phyloP scores from a whole-genome alignment of 2,797 vertebrate species.

The Poliocrania exsul region DNA sequence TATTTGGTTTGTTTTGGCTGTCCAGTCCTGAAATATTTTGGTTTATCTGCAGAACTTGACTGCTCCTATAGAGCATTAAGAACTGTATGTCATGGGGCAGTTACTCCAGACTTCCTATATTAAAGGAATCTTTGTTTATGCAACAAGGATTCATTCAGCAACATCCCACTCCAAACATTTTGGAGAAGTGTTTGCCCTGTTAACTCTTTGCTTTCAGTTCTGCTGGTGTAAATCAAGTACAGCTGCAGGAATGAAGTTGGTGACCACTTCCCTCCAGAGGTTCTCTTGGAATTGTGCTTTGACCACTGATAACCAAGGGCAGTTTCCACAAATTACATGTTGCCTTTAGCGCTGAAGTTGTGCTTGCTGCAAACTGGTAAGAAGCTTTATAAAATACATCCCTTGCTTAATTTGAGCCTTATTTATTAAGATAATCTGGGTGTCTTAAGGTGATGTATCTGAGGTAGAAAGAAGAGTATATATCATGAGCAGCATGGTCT shows the following conservation, averaged over 20 bases:
- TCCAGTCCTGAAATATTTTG: not conserved
- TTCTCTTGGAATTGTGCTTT: not conserved
- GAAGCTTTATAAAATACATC: not conserved
- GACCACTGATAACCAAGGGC: rapidly evolving
- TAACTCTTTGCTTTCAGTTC: not conserved
- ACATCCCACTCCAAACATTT: not conserved
- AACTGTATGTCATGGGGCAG: not conserved
- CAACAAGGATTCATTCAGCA: constrained; percentile 45
- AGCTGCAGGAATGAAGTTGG: not conserved
- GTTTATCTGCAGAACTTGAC: not conserved
- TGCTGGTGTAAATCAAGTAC: not conserved
- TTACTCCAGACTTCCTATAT: not conserved
- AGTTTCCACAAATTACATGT: rapidly evolving
- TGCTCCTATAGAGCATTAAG: not conserved
- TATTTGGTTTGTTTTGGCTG: not conserved
- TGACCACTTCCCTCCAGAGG: not conserved
- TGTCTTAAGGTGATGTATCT: not conserved
- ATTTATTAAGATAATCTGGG: not conserved
- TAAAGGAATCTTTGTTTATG: constrained; percentile 37
- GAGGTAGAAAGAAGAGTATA: not conserved
- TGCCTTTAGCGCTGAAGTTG: not conserved
- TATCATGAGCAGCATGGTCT: rapidly evolving
- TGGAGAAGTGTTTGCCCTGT: not conserved
- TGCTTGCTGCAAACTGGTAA: not conserved
- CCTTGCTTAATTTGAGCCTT: not conserved